These are phyloP conservation scores for Bradypodion pumilum DNA, from an alignment of 2,797 vertebrate genomes.

Conservation along the genomic window DNA sequence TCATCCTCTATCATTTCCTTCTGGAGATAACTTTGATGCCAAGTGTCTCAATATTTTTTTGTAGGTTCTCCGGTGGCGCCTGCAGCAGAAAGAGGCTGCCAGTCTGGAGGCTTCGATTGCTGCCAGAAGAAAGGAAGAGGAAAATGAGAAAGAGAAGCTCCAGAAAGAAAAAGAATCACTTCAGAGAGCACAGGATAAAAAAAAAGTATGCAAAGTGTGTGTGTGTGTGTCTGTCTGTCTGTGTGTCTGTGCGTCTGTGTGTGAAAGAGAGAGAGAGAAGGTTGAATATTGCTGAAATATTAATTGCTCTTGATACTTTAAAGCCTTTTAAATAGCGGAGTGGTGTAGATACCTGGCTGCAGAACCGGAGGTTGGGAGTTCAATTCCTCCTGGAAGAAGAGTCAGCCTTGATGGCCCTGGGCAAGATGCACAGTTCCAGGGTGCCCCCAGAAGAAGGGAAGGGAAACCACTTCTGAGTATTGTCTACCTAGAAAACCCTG, in stretches of 20 bases:
- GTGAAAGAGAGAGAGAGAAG: neutral
- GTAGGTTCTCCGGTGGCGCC: conserved; percentile 87
- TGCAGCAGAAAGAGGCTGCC: conserved; percentile 86
- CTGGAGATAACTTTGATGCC: no score
- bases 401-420: no score
- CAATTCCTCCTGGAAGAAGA: no score
- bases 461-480: no score
- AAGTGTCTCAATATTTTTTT: conserved; percentile 2
- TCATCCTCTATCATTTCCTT: neutral
- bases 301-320: conserved; percentile 14
- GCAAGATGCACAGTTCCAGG: no score
- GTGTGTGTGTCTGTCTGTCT: neutral
- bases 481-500: no score
- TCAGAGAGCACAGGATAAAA: conserved; percentile 82
- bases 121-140: conserved; percentile 79
- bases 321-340: conserved; percentile 4
- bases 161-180: conserved; percentile 79
- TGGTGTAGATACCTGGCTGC: no score
- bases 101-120: conserved; percentile 84
- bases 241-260: no score
- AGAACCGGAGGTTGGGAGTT: no score
- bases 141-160: conserved; percentile 78
- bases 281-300: conserved; percentile 12
- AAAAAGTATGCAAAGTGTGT: conserved; percentile 66
- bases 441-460: no score